These are phyloP conservation scores for Leptothorax acervorum DNA, from an alignment of 2,888 invertebrate species.

Conservation along the genomic window DNA sequence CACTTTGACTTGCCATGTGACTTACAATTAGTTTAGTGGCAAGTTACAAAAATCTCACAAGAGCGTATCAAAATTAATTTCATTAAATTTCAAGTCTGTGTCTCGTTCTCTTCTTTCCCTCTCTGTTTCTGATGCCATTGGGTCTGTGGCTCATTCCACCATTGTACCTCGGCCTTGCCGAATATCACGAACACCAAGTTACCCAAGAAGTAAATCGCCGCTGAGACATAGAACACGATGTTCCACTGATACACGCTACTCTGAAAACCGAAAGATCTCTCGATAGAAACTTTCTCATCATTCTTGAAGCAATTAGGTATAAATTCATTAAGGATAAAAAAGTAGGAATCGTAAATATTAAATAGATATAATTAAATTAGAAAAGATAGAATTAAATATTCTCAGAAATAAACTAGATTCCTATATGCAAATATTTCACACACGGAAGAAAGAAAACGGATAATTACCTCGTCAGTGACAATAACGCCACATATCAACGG, in stretches of 20 bases:
- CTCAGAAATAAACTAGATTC: neutral
- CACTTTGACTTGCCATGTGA: neutral
- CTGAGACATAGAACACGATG: constrained; percentile 89
- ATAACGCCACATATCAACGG: constrained; percentile 84
- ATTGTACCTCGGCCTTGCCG: constrained; percentile 88
- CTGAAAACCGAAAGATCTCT: constrained; percentile 83
- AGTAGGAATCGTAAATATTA: too few relatives aligned
- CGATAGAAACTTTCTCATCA: neutral
- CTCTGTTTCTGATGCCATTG: neutral
- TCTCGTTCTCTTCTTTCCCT: neutral
- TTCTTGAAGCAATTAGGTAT: too few relatives aligned
- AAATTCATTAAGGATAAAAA: too few relatives aligned
- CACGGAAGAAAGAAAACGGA: neutral
- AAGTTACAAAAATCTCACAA: constrained; percentile 11
- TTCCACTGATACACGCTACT: constrained; percentile 87
- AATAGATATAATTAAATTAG: too few relatives aligned
- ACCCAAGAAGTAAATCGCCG: constrained; percentile 87
- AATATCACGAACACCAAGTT: constrained; percentile 88
- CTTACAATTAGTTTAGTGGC: too few relatives aligned
- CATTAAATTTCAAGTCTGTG: constrained; percentile 13
- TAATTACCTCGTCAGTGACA: constrained; percentile 80
- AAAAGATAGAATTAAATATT: neutral
- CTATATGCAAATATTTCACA: neutral
- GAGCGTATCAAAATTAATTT: neutral
- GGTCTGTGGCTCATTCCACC: constrained; percentile 87